Conservation (phyloP, 2,888 invertebrate genomes). For the Penaeus monodon region DNA sequence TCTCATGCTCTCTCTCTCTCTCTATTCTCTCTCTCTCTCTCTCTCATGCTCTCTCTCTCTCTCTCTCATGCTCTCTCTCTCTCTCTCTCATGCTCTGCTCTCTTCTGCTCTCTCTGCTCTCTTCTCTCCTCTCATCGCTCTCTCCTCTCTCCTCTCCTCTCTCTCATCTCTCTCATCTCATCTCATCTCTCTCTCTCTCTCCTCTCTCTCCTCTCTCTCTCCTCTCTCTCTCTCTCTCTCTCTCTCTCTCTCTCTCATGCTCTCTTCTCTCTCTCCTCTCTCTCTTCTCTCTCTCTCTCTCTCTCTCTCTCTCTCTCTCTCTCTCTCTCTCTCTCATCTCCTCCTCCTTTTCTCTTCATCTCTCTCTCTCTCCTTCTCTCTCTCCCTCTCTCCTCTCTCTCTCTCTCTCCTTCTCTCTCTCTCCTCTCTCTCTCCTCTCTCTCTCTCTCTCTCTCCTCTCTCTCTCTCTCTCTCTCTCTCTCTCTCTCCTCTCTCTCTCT, state of each 20-base stretch:
- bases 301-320: not conserved
- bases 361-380: conserved; percentile 4
- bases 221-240: not conserved
- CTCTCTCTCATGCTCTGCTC: not conserved
- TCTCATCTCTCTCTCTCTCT: not conserved
- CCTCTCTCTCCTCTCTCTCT: not conserved
- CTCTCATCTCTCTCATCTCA: not conserved
- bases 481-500: not conserved
- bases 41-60: not conserved
- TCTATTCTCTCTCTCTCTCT: not conserved
- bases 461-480: not conserved
- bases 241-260: not conserved
- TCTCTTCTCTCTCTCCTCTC: not conserved
- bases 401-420: not conserved
- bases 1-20: not conserved
- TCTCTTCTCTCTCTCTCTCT: not conserved
- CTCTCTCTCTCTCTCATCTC: not conserved
- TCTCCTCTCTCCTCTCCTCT: not conserved
- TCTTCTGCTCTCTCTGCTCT: not conserved
- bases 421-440: not conserved
- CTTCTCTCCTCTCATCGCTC: not conserved
- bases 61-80: not conserved
- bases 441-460: not conserved
- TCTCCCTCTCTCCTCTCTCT: not conserved
- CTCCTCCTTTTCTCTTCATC: not conserved